Base-by-base conservation (phyloP, 1,140 invertebrate genomes). In the Rhizoglyphus robini region DNA sequence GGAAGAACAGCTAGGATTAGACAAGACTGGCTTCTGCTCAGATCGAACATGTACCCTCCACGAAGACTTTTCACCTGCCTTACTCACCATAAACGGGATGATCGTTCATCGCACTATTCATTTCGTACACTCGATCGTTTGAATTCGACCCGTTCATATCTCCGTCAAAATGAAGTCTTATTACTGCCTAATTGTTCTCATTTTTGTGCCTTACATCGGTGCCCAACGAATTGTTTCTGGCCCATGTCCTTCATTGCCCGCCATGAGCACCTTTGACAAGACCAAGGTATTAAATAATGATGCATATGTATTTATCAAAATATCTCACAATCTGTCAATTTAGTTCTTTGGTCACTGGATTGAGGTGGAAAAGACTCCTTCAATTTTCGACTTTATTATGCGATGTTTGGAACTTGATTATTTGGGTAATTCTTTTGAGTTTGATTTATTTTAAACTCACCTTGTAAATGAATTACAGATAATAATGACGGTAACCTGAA, bases 281-380 rank as follows among this genome's bases (percentile, higher is more conserved):
- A 57, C 47, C 5, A 68, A 68, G 34, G 65, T 67, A 65, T 3
- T 61, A 49, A 20, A 11, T 38, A 2, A 31, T 63, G 13, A 31
- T 30, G 18, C 15, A 11, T 60, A 51, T 48, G 3, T 20, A 25
- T 31, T 58, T 61, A 18, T 41, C 8, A 41, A 41, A 8, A 11
- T 41, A 18, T 11, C 18, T 41, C 18, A 11, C 18, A 41, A 65
- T 29, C 8, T 34, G 18, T 8, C 18, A 15, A 15, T 15, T 18
- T 27, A 69, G 68, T 69, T 69, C 41, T 68, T 65, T 36, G 68
- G 68, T 27, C 47, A 68, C 38, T 69, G 68, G 68, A 62, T 68
- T 30, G 66, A 68, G 49, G 61, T 67, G 5, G 68, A 69, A 38
- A 68, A 68, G 32, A 68, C 65, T 30, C 68, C 68, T 25, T 61